Percentiles rank a stretch among this genome's conserved stretches.
Evolutionary conservation across 2,888 invertebrate species (phyloP).

Genomic region (Meiosimyza platycephala): DNA sequence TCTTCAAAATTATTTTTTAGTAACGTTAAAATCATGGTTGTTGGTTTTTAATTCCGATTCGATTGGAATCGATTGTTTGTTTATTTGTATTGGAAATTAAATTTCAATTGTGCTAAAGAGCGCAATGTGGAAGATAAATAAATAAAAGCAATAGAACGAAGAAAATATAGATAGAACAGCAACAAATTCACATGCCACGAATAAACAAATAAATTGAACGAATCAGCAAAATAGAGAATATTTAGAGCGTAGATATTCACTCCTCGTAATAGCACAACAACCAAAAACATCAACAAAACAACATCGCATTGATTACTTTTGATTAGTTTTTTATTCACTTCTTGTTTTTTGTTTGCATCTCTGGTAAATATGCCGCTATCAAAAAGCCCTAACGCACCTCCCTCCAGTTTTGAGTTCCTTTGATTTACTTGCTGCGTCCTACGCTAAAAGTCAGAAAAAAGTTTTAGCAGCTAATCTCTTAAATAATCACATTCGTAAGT

Average conservation of each 20-base stretch:
- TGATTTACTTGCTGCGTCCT: neutral
- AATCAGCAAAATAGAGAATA: neutral
- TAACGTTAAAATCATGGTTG: neutral
- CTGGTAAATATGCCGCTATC: too few relatives aligned
- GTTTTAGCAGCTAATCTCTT: slow-evolving; percentile 24
- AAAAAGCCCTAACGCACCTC: neutral
- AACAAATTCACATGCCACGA: neutral
- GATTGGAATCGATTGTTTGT: neutral
- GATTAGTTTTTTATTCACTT: slow-evolving; percentile 20
- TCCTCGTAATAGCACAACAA: too few relatives aligned
- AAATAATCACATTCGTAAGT: slow-evolving; percentile 31
- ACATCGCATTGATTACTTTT: slow-evolving; percentile 20
- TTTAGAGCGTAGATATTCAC: too few relatives aligned
- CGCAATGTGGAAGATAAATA: slow-evolving; percentile 19
- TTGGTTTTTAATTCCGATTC: neutral
- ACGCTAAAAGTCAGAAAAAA: neutral
- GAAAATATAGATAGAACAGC: slow-evolving; percentile 4
- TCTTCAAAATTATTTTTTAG: neutral
- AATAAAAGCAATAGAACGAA: slow-evolving; percentile 13
- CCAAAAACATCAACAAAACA: neutral
- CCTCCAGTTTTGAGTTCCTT: neutral
- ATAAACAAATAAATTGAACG: slow-evolving; percentile 12
- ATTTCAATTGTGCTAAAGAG: slow-evolving; percentile 15
- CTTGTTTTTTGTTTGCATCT: neutral
- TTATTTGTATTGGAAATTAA: slow-evolving; percentile 23